phyloP scores from a whole-genome alignment of 2,797 vertebrate genomes.

The Platalea minor region DNA sequence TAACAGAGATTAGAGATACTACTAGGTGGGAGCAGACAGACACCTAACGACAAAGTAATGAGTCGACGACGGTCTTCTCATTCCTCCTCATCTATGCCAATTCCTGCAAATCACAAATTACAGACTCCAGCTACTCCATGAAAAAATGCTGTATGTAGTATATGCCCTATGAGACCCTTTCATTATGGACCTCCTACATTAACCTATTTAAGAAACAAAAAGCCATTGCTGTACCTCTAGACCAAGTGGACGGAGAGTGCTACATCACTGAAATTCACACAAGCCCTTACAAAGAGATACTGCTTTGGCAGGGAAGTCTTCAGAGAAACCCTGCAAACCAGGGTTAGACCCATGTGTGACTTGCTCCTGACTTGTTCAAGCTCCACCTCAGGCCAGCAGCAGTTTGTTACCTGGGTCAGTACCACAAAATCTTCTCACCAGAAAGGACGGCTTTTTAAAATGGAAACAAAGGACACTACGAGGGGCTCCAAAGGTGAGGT shows the following conservation, averaged over 20 bases:
- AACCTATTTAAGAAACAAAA: background rate
- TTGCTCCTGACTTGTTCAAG: accelerated
- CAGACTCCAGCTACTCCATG: background rate
- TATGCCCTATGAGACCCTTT: background rate
- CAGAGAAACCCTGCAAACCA: background rate
- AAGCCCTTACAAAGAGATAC: background rate
- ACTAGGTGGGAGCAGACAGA: background rate
- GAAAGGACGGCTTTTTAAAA: background rate
- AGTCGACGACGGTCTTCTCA: background rate
- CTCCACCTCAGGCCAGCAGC: background rate
- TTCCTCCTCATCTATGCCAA: background rate
- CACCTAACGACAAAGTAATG: background rate
- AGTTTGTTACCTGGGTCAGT: background rate
- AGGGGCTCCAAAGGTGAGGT: background rate
- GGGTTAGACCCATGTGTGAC: background rate
- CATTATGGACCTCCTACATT: background rate
- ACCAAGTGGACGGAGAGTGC: background rate
- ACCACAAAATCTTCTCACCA: background rate
- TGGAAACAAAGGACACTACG: background rate
- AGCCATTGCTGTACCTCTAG: background rate
- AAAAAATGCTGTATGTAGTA: background rate
- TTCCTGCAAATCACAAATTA: background rate
- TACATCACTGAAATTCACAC: background rate
- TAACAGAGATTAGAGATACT: background rate
- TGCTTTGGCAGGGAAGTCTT: background rate